Evolutionary conservation across 2,888 invertebrate species (phyloP), one percentile per base, ranked within the genome.

Genomic region (Cerceris rybyensis): DNA sequence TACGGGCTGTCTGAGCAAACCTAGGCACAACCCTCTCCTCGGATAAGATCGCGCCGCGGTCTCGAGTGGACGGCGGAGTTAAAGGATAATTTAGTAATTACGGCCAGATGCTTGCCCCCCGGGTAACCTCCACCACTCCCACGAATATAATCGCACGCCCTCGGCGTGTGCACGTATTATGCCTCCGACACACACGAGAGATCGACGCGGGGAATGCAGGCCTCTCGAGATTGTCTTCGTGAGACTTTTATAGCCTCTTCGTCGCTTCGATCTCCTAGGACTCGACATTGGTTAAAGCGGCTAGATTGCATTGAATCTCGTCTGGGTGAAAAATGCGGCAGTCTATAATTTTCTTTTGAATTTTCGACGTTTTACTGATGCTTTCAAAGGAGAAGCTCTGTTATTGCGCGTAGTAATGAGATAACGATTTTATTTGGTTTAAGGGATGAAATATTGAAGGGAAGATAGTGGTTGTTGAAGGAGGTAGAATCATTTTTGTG

Each of bases 81-180:
- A 85, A 90, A 88, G 89, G 89, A 91, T 91, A 91, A 91, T 91
- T 91, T 90, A 90, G 91, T 91, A 91, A 91, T 91, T 91, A 90
- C 86, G 88, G 86, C 88, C 90, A 91, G 91, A 90, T 91, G 91
- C 88, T 89, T 86, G 88, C 88, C 90, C 88, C 78, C 72, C 81
- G 86, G 86, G 83, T 80, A 81, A 84, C 71, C 71, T 76, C 84
- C 77, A 67, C 85, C 82, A 83, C 82, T 80, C 80, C 79, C 79
- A 79, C 81, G 65, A 78, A 63, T 69, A 70, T 84, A 77, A 81
- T 83, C 79, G 70, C 72, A 57, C 68, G 65, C 64, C 43, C 65
- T 57, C 28, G 71, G 59, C 70, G 55, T 64, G 61, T 57, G 50
- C 60, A 55, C 64, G 65, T 50, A 67, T 70, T 55, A 39, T 50